A percentile compares a stretch with the other conserved stretches of the same genome.
Evolutionary conservation across 2,888 invertebrate genomes (phyloP).

Genomic region (Spilosoma lubricipeda): DNA sequence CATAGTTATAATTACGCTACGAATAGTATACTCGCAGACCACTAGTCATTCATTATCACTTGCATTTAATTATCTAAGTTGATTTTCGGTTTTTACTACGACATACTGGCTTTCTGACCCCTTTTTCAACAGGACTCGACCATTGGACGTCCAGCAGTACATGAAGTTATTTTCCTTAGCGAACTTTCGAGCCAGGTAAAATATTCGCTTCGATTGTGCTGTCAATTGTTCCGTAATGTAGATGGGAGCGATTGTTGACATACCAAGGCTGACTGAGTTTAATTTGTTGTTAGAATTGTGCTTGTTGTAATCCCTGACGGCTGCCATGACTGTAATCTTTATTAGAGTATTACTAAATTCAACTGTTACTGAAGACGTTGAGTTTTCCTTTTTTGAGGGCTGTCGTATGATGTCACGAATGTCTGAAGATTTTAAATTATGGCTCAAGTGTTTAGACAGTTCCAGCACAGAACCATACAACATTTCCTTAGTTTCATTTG

Average conservation of each 20-base stretch:
- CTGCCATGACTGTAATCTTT: neutral
- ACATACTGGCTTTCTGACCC: too few relatives aligned
- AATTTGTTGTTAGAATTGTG: neutral
- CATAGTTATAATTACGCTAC: neutral
- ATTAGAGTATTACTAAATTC: neutral
- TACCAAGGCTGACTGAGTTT: neutral
- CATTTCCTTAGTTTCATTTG: conserved; percentile 3
- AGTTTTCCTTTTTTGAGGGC: conserved; percentile 4
- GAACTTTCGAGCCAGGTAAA: neutral
- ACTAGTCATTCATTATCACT: too few relatives aligned
- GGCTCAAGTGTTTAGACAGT: neutral
- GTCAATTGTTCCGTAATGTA: neutral
- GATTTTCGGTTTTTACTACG: too few relatives aligned
- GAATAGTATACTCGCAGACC: neutral
- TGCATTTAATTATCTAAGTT: too few relatives aligned
- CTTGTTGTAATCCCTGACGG: too few relatives aligned
- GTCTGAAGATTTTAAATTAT: neutral
- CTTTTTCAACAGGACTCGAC: too few relatives aligned
- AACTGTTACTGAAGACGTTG: neutral
- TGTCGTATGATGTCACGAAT: conserved; percentile 6
- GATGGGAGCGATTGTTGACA: neutral
- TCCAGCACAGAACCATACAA: neutral
- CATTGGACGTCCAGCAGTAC: too few relatives aligned
- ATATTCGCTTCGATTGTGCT: neutral
- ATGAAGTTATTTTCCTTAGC: too few relatives aligned